Base-by-base conservation (phyloP, 2,888 invertebrate species). In the Pseudolycoriella hygida region DNA sequence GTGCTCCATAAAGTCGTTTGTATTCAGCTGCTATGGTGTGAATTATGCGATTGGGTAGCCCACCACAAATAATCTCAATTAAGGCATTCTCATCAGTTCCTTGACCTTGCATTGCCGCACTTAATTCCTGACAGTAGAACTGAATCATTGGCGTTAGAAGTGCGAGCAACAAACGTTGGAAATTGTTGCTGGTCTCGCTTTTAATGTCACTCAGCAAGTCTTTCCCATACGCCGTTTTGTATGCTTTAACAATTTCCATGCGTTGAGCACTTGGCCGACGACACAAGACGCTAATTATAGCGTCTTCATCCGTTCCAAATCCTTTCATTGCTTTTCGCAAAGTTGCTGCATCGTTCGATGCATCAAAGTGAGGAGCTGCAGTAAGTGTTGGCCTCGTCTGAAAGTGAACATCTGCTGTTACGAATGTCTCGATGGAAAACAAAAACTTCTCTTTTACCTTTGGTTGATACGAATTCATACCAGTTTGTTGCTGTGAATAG, bases 251-350 rank as follows among this genome's bases (percentile, higher is more conserved):
- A 57, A 97, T 88, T 66, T 92, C 84, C 53, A 90, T 71, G 49
- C 96, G 76, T 65, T 96, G 94, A 3, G 80, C 81, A 60, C 90
- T 89, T 49, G 87, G 87, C 50, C 94, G 77, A 52, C 81, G 80
- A 46, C 86, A 85, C 38, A 96, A 72, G 5, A 94, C 79, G 58
- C 88, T 85, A 56, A 90, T 89, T 62, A 94, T 87, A 48, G 88
- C 79, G 57, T 83, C 83, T 62, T 93, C 92, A 59, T 93, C 87
- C 25, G 90, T 89, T 46, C 92, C 88, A 56, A 90, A 79, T 46
- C 89, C 90, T 62, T 90, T 90, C 89, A 92, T 89, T 17, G 90
- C 89, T 62, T 86, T 87, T 53, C 85, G 77, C 44, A 90, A 72
- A 48, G 79, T 76, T 52, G 80, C 80, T 3, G 89, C 88, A 69